A percentile compares a stretch with the other conserved stretches of the same genome.
Conservation (phyloP, 2,888 invertebrate genomes). For the Oligia strigilis region DNA sequence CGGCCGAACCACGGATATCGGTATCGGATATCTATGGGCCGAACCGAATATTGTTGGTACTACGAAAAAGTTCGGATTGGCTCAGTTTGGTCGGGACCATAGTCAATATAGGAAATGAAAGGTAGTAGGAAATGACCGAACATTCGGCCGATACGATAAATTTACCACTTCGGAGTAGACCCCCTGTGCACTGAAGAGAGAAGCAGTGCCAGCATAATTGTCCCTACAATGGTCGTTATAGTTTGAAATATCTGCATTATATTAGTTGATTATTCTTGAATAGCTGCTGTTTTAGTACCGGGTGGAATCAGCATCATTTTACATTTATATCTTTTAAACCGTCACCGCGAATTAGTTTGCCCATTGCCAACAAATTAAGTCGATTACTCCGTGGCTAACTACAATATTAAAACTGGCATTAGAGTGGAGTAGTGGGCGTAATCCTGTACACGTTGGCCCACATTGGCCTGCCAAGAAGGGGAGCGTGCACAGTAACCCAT, state of each 20-base stretch:
- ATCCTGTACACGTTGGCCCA: slow-evolving; percentile 33
- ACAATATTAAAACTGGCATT: slow-evolving; percentile 35
- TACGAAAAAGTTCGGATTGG: no score
- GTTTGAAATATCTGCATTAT: slow-evolving; percentile 8
- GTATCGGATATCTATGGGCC: no score
- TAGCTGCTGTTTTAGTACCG: neutral
- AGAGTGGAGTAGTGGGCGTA: neutral
- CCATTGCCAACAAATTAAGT: slow-evolving; percentile 43
- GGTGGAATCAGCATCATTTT: neutral
- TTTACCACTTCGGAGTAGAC: no score
- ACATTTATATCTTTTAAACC: slow-evolving; percentile 13
- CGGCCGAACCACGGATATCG: no score
- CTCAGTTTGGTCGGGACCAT: no score
- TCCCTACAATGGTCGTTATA: neutral
- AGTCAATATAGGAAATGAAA: no score
- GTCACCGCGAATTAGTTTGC: slow-evolving; percentile 32
- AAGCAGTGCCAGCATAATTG: neutral
- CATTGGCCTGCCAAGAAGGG: slow-evolving; percentile 40
- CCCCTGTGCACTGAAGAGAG: no score
- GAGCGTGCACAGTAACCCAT: slow-evolving; percentile 10
- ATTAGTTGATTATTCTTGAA: slow-evolving; percentile 11
- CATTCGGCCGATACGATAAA: no score
- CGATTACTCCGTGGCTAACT: slow-evolving; percentile 29
- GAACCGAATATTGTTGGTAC: no score
- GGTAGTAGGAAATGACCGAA: no score